phyloP scores from a whole-genome alignment of 2,888 invertebrate species.

The Hydroisotoma schaefferi region DNA sequence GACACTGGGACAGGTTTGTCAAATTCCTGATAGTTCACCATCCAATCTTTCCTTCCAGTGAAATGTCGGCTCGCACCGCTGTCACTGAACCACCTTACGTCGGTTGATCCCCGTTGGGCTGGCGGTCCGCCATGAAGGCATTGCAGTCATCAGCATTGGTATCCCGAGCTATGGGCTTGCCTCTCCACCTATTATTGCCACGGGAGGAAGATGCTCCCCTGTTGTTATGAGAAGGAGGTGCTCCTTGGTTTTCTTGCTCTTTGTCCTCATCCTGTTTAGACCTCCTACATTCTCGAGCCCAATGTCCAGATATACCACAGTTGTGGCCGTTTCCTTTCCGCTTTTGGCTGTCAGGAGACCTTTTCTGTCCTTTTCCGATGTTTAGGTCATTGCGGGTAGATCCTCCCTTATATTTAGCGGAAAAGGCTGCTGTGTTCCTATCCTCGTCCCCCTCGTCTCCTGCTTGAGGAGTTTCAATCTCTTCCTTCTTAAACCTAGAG shows the following conservation, averaged over 20 bases:
- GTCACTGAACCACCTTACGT: slow-evolving; percentile 17
- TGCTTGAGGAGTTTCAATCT: not conserved
- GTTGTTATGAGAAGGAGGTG: not conserved
- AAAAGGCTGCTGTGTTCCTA: not conserved
- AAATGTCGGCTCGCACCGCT: slow-evolving; percentile 23
- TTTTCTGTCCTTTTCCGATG: not conserved
- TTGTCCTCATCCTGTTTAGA: not conserved
- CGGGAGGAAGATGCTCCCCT: not conserved
- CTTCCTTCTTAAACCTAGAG: slow-evolving; percentile 14
- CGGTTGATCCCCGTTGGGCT: not conserved
- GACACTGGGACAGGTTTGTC: slow-evolving; percentile 2
- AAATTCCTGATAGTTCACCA: slow-evolving; percentile 19
- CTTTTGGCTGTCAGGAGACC: not conserved
- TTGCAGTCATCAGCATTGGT: not conserved
- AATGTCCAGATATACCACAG: not conserved
- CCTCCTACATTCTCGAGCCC: not conserved
- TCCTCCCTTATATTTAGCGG: not conserved
- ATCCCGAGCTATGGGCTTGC: not conserved
- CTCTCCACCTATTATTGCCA: not conserved
- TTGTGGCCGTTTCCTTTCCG: not conserved
- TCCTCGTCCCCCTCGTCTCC: not conserved
- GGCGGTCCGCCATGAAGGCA: not conserved
- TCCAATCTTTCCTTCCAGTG: slow-evolving; percentile 29
- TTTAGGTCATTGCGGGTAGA: not conserved
- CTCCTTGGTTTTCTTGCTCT: not conserved